Evolutionary conservation across 2,797 vertebrate genomes (phyloP), one percentile per base, ranked within the genome.

Genomic region (Hippocampus kuda): DNA sequence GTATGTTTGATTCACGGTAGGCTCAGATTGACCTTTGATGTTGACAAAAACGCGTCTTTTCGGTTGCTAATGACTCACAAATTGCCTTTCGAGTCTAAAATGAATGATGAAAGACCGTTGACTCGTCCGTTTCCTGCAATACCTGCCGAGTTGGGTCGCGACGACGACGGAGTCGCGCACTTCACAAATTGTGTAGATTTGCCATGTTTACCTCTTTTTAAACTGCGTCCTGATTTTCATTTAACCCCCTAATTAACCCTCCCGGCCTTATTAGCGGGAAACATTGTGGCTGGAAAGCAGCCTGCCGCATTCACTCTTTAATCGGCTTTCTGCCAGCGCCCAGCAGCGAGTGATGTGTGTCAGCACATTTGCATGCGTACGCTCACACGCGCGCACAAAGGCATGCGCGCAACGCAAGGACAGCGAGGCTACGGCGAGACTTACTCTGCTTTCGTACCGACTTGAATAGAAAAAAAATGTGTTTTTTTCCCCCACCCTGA

Each of bases 191-290:
- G 76, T 46, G 69, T 20, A 78, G 86, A 86, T 89, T 89, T 87
- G 71, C 84, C 78, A 77, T 89, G 85, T 85, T 85, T 88, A 87
- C 82, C 77, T 84, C 88, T 90, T 85, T 87, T 61, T 10, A 34
- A 90, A 90, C 83, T 77, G 81, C 73, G 81, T 87, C 86, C 88
- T 90, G 89, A 91, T 91, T 91, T 91, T 88, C 87, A 89, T 89
- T 90, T 89, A 90, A 89, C 89, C 89, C 89, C 89, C 88, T 89
- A 89, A 91, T 91, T 91, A 91, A 91, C 88, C 87, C 88, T 83
- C 81, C 62, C 77, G 75, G 82, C 80, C 86, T 87, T 86, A 91
- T 90, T 89, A 91, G 86, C 86, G 83, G 85, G 79, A 72, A 77
- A 78, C 78, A 83, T 81, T 89, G 84, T 85, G 72, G 84, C 76